Percentiles rank a stretch among this genome's conserved stretches.
Conservation (phyloP, 2,797 vertebrate species). For the Borostomias antarcticus region DNA sequence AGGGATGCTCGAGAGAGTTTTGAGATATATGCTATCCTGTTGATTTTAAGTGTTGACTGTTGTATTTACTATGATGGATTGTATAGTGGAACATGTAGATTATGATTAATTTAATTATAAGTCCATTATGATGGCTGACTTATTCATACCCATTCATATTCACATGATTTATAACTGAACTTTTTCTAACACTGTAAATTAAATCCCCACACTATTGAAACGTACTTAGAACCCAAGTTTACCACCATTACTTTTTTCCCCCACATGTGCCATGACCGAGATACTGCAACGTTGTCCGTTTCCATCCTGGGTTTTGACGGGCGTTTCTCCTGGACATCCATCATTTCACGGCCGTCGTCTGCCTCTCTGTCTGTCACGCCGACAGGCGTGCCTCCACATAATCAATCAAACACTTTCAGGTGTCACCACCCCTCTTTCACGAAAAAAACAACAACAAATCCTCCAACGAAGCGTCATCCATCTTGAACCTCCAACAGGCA, state of each 20-base stretch:
- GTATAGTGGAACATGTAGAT: too few relatives aligned
- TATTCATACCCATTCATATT: neutral
- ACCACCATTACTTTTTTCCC: slow-evolving; percentile 10
- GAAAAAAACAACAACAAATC: slow-evolving; percentile 56
- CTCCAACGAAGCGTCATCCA: slow-evolving; percentile 59
- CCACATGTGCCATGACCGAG: slow-evolving; percentile 3
- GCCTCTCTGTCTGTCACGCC: slow-evolving; percentile 58
- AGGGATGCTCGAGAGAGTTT: too few relatives aligned
- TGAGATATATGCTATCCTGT: too few relatives aligned
- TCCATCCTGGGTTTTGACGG: slow-evolving; percentile 50
- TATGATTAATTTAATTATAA: too few relatives aligned
- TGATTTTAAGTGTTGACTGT: too few relatives aligned
- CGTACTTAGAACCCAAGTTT: too few relatives aligned
- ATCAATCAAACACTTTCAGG: slow-evolving; percentile 69
- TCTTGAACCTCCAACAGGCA: slow-evolving; percentile 56
- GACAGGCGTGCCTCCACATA: slow-evolving; percentile 44
- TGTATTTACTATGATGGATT: too few relatives aligned
- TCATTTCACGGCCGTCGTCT: slow-evolving; percentile 65
- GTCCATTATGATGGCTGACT: neutral
- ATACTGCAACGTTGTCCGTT: slow-evolving; percentile 31
- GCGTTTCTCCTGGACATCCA: slow-evolving; percentile 64
- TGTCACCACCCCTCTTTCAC: slow-evolving; percentile 57
- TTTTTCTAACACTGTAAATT: neutral
- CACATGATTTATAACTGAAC: neutral
- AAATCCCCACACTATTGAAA: neutral